Evolutionary conservation across 2,888 invertebrate genomes (phyloP).

Genomic region (Cyclophora albipunctata): DNA sequence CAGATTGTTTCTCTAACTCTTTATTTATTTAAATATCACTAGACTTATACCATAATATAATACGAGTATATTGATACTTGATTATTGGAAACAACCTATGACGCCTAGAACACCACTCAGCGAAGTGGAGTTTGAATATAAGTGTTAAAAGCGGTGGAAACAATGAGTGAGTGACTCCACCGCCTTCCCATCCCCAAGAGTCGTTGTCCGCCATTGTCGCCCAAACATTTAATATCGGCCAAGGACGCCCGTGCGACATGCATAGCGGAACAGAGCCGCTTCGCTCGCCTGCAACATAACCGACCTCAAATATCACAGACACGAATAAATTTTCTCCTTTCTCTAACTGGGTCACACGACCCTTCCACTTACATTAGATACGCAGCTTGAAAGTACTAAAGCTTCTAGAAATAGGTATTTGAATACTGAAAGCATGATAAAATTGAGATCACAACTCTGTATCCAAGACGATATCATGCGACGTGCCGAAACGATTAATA

Average conservation of each 20-base stretch:
- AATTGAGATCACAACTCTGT: background rate
- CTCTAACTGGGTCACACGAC: conserved; percentile 30
- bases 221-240: conserved; percentile 65
- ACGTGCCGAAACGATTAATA: background rate
- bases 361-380: conserved; percentile 10
- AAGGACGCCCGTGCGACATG: conserved; percentile 46
- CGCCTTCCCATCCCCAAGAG: conserved; percentile 24
- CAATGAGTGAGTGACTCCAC: too few species aligned
- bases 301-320: conserved; percentile 26
- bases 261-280: conserved; percentile 27
- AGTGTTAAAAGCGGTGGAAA: too few species aligned
- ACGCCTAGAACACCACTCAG: too few species aligned
- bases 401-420: conserved; percentile 1
- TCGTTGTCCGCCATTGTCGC: conserved; percentile 30
- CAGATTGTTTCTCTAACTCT: too few species aligned
- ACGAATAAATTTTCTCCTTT: conserved; percentile 31
- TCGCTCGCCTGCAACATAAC: conserved; percentile 26
- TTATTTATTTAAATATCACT: too few species aligned
- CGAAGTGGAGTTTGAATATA: too few species aligned
- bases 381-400: conserved; percentile 1
- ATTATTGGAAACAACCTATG: too few species aligned
- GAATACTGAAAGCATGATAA: background rate
- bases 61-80: too few species aligned
- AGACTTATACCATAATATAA: too few species aligned
- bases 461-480: background rate